Conservation (phyloP, 92 coral and sea anemone species). For the Parazoanthus atlanticus region DNA sequence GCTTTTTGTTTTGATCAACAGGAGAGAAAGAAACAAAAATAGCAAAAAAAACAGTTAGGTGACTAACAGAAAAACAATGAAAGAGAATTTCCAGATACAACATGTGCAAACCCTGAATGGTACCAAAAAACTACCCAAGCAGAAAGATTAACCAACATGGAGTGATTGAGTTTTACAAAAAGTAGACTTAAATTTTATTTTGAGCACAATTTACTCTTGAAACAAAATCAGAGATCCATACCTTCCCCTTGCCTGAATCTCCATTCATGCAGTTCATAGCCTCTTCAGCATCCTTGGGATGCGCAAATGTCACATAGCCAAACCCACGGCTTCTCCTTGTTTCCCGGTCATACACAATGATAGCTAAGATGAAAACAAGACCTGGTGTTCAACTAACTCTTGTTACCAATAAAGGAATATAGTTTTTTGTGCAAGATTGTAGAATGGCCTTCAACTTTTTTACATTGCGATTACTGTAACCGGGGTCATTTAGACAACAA, state of each 20-base stretch:
- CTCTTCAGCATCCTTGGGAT: conserved; percentile 80
- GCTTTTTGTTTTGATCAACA: too few relatives aligned
- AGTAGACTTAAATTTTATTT: neutral
- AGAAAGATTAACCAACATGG: neutral
- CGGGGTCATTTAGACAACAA: too few relatives aligned
- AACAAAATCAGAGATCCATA: neutral
- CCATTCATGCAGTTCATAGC: conserved; percentile 90
- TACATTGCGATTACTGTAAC: too few relatives aligned
- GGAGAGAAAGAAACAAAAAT: too few relatives aligned
- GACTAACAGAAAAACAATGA: too few relatives aligned
- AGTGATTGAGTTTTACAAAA: neutral
- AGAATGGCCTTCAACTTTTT: too few relatives aligned
- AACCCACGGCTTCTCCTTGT: conserved; percentile 90
- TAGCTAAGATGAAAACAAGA: conserved; percentile 56
- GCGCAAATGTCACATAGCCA: conserved; percentile 91
- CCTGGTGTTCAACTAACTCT: neutral
- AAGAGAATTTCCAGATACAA: too few relatives aligned
- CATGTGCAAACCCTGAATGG: too few relatives aligned
- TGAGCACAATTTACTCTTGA: neutral
- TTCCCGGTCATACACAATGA: conserved; percentile 90
- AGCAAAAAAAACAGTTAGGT: too few relatives aligned
- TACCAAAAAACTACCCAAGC: neutral
- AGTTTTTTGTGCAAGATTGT: too few relatives aligned
- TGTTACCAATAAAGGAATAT: too few relatives aligned
- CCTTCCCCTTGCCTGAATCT: conserved; percentile 83